Base-by-base conservation (phyloP, 2,113 vertebrate species). In the Pithys albifrons region DNA sequence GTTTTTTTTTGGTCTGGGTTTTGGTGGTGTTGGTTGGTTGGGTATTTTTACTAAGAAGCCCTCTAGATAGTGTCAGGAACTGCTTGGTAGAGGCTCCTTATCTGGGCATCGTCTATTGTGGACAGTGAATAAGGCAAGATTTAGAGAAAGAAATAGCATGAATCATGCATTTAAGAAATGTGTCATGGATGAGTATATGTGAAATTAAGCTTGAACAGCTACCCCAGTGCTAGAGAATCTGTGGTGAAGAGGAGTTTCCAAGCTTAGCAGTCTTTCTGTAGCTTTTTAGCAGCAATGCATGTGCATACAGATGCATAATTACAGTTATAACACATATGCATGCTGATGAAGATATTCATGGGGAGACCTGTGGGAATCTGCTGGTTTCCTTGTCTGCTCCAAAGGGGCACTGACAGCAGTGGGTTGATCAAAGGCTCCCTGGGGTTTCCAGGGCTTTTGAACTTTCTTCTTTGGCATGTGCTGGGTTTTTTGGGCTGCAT, bases 321-420 rank as follows among this genome's bases (percentile, higher is more conserved):
- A 33, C 33, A 33, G 22, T 2, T 31, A 7, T 81, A 57, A 31
- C 24, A n/a, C 6, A 1, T 9, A 11, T 46, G 5, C 1, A 0
- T 23, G 39, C 45, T 8, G 11, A 18, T 75, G 45, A 43, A 74
- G 52, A 55, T 9, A 7, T 69, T 83, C 33, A 35, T 37, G 52
- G 74, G 66, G 51, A 85, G 62, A 78, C 49, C 19, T 73, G 64
- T 49, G 61, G 81, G 65, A 62, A 70, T 58, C 77, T 45, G 6
- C 65, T 70, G 2, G 3, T 77, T 89, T 81, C 55, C 59, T 71
- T 33, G 7, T 39, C 70, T 57, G 0, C 51, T 62, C 39, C 12
- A 39, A 45, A 35, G 22, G 46, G 57, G 19, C 37, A 24, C n/a
- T 3, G 13, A 23, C 70, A 93, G 74, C 59, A 54, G 0, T 25